These are phyloP conservation scores for Chrysopa pallens DNA, from an alignment of 1,140 invertebrate species.

Conservation along the genomic window DNA sequence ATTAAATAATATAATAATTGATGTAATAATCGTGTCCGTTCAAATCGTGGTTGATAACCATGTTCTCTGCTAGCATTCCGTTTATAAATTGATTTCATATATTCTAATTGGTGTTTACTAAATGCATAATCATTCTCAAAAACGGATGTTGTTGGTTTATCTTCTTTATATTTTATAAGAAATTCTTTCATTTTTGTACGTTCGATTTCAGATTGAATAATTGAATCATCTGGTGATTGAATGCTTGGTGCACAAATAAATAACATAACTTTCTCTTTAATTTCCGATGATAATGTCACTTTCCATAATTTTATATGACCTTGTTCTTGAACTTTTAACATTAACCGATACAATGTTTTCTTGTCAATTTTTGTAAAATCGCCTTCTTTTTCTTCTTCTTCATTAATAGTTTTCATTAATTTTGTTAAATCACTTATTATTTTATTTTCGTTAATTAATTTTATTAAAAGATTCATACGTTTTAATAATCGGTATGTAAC, in stretches of 20 bases:
- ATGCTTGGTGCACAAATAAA: constrained; percentile 39
- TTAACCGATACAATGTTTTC: constrained; percentile 36
- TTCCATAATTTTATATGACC: constrained; percentile 39
- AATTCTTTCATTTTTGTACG: constrained; percentile 41
- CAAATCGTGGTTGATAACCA: constrained; percentile 39
- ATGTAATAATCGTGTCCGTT: constrained; percentile 45
- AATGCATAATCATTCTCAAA: constrained; percentile 1
- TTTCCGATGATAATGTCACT: constrained; percentile 28
- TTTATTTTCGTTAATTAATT: constrained; percentile 32
- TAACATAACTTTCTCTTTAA: constrained; percentile 25
- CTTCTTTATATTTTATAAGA: constrained; percentile 7
- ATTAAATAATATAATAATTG: constrained; percentile 49
- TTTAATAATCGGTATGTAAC: constrained; percentile 30
- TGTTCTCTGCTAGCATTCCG: constrained; percentile 8
- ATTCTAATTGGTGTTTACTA: constrained; percentile 8
- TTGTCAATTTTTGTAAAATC: constrained; percentile 36
- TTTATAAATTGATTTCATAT: constrained; percentile 7
- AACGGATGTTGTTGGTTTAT: background rate
- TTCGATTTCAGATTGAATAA: constrained; percentile 37
- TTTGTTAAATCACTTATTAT: constrained; percentile 35
- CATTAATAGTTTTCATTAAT: constrained; percentile 31
- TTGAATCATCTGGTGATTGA: constrained; percentile 23
- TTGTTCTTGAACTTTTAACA: constrained; percentile 32
- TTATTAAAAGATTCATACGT: constrained; percentile 38
- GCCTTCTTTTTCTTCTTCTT: constrained; percentile 34